Percentiles rank a stretch among this genome's conserved stretches.
Evolutionary conservation across 2,797 vertebrate species (phyloP).

Genomic region (Hippoglossus hippoglossus): DNA sequence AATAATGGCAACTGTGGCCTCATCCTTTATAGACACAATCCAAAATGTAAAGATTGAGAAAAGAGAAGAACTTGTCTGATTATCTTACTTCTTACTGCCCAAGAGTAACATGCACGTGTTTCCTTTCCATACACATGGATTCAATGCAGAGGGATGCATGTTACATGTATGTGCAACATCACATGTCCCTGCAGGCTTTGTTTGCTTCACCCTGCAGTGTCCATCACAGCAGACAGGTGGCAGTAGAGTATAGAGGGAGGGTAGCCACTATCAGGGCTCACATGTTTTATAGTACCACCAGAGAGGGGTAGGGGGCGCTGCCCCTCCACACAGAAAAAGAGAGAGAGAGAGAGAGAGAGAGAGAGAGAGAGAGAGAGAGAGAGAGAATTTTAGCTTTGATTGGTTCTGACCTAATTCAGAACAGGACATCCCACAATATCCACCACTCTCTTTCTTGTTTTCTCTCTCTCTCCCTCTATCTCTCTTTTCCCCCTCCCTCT

Average conservation of each 20-base stretch:
- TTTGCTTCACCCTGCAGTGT: not conserved
- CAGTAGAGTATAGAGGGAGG: slow-evolving; percentile 52
- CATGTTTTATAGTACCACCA: not conserved
- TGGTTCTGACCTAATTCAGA: slow-evolving; percentile 85
- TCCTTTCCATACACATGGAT: too few relatives aligned
- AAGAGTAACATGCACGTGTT: too few relatives aligned
- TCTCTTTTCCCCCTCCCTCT: slow-evolving; percentile 24
- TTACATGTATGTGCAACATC: too few relatives aligned
- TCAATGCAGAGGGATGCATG: too few relatives aligned
- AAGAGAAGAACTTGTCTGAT: too few relatives aligned
- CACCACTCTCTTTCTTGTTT: slow-evolving; percentile 55
- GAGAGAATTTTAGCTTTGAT: slow-evolving; percentile 78
- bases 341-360: slow-evolving; percentile 33
- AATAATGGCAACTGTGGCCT: too few relatives aligned
- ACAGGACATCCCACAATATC: slow-evolving; percentile 85
- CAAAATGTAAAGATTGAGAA: too few relatives aligned
- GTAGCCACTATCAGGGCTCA: not conserved
- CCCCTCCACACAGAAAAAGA: slow-evolving; percentile 71
- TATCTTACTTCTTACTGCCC: too few relatives aligned
- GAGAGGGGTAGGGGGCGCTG: slow-evolving; percentile 81
- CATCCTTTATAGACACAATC: too few relatives aligned
- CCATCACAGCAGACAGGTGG: slow-evolving; percentile 59
- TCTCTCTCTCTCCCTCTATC: slow-evolving; percentile 19
- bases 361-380: slow-evolving; percentile 28
- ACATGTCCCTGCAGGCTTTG: not conserved